These are phyloP conservation scores for Progne subis DNA, from an alignment of 2,113 vertebrate species.

Conservation along the genomic window DNA sequence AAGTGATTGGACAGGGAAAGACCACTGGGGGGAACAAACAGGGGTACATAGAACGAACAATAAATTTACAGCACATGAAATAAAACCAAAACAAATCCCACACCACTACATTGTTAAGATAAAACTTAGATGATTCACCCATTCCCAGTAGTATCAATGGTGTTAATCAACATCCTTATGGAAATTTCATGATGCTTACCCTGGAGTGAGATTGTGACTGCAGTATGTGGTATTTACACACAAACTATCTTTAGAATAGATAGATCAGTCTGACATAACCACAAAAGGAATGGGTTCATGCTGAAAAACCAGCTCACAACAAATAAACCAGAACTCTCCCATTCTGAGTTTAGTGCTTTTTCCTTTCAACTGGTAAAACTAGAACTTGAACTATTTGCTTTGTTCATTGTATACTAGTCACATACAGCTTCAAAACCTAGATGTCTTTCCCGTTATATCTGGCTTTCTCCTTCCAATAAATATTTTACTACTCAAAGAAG, in stretches of 20 bases:
- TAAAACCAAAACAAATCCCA: too few relatives aligned
- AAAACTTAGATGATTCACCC: background rate
- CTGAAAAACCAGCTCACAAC: background rate
- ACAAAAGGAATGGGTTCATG: background rate
- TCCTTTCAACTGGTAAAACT: background rate
- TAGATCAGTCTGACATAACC: background rate
- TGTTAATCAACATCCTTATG: background rate
- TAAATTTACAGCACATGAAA: too few relatives aligned
- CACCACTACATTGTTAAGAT: too few relatives aligned
- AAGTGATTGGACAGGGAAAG: too few relatives aligned
- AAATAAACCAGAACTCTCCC: background rate
- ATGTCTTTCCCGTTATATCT: background rate
- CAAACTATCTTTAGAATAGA: background rate
- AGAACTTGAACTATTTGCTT: background rate
- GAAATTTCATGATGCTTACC: background rate
- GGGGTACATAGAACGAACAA: too few relatives aligned
- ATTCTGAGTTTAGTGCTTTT: background rate
- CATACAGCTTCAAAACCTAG: background rate
- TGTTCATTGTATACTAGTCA: background rate
- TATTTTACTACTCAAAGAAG: background rate
- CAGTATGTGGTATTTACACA: background rate
- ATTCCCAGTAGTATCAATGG: background rate
- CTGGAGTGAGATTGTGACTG: background rate
- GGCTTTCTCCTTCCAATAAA: background rate
- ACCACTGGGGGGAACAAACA: too few relatives aligned